Evolutionary conservation across 2,888 invertebrate species (phyloP), one percentile per base, ranked within the genome.

Genomic region (Drosophila greeni): DNA sequence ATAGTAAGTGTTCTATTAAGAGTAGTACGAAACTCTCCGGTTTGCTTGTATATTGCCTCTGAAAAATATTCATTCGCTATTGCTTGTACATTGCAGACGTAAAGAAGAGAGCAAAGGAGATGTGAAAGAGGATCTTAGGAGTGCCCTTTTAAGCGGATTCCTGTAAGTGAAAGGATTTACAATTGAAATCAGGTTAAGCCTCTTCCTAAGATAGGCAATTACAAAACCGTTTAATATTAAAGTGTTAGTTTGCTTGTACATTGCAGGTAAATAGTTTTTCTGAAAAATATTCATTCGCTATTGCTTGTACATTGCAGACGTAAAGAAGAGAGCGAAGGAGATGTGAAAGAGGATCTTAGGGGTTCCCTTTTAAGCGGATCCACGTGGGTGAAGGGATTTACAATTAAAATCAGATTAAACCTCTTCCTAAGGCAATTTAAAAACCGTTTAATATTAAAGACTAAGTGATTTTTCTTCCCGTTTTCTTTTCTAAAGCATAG

Each of bases 201-300:
- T 11, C 9, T 36, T 18, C 4, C 36, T 8, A n/a, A 18, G n/a
- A n/a, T n/a, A n/a, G 12, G 20, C 11, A 12, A 14, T 8, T 14
- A 40, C 12, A 14, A 12, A 23, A 40, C 2, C 2, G 11, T 40
- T 8, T 23, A 7, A 42, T 45, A 29, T 29, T 45, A 45, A 29
- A 45, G 14, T n/a, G n/a, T n/a, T n/a, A n/a, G n/a, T 36, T 36
- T 12, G 39, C 39, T 14, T 40, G 20, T 40, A 40, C 39, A 40
- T 23, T 23, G n/a, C 23, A 23, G 20, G 23, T 20, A 11, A 4
- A 11, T 29, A 11, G 4, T 29, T 4, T 11, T 11, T 29, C 29
- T 11, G 11, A 4, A 29, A 29, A 23, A 3, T 23, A 3, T 23
- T 23, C 5, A 5, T 23, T 23, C 23, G 5, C 5, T 5, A 23